Evolutionary conservation across 2,888 invertebrate genomes (phyloP).

Genomic region (Atrina japonica): DNA sequence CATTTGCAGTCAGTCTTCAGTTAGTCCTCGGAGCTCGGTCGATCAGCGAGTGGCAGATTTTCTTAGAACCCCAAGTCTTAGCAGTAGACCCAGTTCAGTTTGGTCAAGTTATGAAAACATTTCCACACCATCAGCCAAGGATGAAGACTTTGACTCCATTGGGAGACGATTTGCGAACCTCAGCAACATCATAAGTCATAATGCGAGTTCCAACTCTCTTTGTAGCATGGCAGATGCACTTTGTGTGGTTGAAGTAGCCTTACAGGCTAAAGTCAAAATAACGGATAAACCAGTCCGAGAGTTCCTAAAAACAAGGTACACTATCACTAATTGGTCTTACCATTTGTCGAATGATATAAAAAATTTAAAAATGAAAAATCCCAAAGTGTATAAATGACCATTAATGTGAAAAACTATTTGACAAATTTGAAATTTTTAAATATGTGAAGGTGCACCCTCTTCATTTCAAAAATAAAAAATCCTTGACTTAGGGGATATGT

Average conservation of each 20-base stretch:
- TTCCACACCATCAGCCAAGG: conserved; percentile 64
- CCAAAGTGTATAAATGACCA: too few species aligned
- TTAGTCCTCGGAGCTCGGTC: conserved; percentile 49
- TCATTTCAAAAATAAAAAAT: too few species aligned
- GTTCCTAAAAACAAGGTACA: conserved; percentile 77
- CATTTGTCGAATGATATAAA: too few species aligned
- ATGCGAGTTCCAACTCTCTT: conserved; percentile 58
- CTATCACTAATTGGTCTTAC: too few species aligned
- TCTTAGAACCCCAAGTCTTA: conserved; percentile 58
- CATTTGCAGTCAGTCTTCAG: conserved; percentile 43
- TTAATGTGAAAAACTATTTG: too few species aligned
- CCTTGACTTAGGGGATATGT: too few species aligned
- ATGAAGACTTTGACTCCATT: conserved; percentile 42
- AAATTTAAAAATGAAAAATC: too few species aligned
- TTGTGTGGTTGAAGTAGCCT: conserved; percentile 76
- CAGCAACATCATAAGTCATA: conserved; percentile 52
- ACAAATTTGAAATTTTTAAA: too few species aligned
- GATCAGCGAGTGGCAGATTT: conserved; percentile 58
- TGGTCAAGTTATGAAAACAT: conserved; percentile 76
- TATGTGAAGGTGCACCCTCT: too few species aligned
- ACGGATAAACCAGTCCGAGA: conserved; percentile 82
- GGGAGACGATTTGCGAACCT: conserved; percentile 41
- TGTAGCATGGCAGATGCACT: conserved; percentile 47
- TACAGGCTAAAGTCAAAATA: conserved; percentile 82
- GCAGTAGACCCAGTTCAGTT: conserved; percentile 57